Evolutionary conservation across 1,140 invertebrate genomes (phyloP).

Genomic region (Hylyphantes graminicola): DNA sequence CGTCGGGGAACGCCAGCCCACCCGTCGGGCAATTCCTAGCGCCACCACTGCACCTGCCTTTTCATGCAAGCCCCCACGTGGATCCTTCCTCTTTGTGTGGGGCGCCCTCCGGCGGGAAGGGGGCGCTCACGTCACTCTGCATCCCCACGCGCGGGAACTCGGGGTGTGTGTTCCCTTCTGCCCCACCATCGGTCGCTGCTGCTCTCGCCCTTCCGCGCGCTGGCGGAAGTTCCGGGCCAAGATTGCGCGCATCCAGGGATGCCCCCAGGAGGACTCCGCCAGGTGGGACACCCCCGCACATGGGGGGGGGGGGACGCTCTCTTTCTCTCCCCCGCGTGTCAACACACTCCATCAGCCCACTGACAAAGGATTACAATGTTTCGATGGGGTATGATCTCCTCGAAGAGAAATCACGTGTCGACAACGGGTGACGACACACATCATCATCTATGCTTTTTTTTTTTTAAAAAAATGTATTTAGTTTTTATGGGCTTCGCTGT

Average conservation of each 20-base stretch:
- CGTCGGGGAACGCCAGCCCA: no score
- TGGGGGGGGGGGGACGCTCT: conserved; percentile 72
- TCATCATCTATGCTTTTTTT: not conserved
- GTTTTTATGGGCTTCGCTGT: no score
- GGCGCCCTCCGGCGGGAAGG: not conserved
- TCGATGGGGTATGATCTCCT: not conserved
- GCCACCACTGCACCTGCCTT: no score
- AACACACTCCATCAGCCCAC: conserved; percentile 63
- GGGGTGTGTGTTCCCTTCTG: not conserved
- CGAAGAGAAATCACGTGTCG: conserved; percentile 64
- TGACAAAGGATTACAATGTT: no score
- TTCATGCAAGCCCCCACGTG: no score
- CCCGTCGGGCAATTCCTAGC: no score
- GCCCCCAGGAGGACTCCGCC: conserved; percentile 95
- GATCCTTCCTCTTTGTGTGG: not conserved
- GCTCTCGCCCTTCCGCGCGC: conserved; percentile 44
- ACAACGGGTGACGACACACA: conserved; percentile 75
- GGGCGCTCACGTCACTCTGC: conserved; percentile 7
- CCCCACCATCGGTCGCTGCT: conserved; percentile 18
- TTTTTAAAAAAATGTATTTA: not conserved
- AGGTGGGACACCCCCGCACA: conserved; percentile 92
- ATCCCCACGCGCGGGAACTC: not conserved
- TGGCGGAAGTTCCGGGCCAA: conserved; percentile 74
- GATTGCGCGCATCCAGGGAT: conserved; percentile 95
- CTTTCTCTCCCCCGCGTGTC: no score